Evolutionary conservation across 2,888 invertebrate species (phyloP).

Genomic region (Pheosia tremula): DNA sequence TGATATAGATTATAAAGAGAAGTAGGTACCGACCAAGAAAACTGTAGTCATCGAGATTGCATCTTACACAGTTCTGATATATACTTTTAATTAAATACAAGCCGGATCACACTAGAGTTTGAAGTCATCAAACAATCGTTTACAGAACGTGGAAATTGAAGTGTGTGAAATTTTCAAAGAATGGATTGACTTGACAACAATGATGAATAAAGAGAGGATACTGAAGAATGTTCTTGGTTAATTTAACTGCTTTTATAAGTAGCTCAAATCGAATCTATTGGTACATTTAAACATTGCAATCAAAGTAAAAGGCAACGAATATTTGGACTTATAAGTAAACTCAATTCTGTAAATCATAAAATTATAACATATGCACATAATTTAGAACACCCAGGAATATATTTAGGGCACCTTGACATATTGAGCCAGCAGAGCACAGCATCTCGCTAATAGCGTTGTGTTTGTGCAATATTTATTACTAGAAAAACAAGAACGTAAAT

Average conservation of each 20-base stretch:
- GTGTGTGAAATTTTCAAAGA: too few species aligned
- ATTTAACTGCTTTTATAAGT: background rate
- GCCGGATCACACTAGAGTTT: slow-evolving; percentile 1
- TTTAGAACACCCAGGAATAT: slow-evolving; percentile 36
- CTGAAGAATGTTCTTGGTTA: too few species aligned
- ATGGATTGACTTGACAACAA: too few species aligned
- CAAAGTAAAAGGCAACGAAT: background rate
- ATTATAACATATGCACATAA: slow-evolving; percentile 21
- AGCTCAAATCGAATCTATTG: background rate
- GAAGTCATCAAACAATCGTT: slow-evolving; percentile 14
- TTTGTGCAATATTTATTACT: slow-evolving; percentile 38
- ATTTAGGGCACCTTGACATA: slow-evolving; percentile 74
- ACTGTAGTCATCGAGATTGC: background rate
- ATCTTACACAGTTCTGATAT: slow-evolving; percentile 1
- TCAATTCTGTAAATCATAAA: slow-evolving; percentile 23
- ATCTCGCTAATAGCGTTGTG: slow-evolving; percentile 20
- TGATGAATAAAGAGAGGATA: too few species aligned
- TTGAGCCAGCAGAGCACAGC: slow-evolving; percentile 36
- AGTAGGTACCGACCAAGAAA: background rate
- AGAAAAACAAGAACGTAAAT: slow-evolving; percentile 22
- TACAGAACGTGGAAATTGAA: background rate
- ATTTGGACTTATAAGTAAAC: background rate
- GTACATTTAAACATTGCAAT: background rate
- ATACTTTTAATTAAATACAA: slow-evolving; percentile 1
- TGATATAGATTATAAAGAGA: background rate